Conservation (phyloP, 2,888 invertebrate species). For the Pandemis corylana region DNA sequence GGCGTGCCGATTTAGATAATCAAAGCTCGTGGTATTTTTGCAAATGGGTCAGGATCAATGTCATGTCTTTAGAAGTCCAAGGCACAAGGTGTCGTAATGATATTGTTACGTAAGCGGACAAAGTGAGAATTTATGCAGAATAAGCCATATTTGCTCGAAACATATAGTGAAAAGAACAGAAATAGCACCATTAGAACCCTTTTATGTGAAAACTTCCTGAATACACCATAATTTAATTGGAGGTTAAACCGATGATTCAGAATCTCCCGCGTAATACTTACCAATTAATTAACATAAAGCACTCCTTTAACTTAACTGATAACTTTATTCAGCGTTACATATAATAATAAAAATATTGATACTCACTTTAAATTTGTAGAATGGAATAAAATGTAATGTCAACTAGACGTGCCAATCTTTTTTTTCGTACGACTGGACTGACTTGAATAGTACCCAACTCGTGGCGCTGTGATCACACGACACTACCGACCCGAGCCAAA, state of each 20-base stretch:
- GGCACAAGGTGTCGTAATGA: slow-evolving; percentile 72
- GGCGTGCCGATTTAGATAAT: slow-evolving; percentile 18
- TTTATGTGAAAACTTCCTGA: background rate
- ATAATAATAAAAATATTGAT: slow-evolving; percentile 30
- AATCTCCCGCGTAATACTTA: slow-evolving; percentile 7
- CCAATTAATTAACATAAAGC: background rate
- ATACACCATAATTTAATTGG: slow-evolving; percentile 11
- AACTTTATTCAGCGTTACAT: slow-evolving; percentile 11
- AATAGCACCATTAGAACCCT: background rate
- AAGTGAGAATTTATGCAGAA: slow-evolving; percentile 45
- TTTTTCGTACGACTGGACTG: slow-evolving; percentile 26
- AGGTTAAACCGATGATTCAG: slow-evolving; percentile 31
- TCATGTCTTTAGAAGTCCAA: slow-evolving; percentile 67
- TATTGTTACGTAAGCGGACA: slow-evolving; percentile 75
- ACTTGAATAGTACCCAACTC: slow-evolving; percentile 41
- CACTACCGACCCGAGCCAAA: slow-evolving; percentile 43
- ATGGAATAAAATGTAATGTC: slow-evolving; percentile 42
- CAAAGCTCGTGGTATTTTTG: slow-evolving; percentile 15
- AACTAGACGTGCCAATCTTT: slow-evolving; percentile 32
- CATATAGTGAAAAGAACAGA: slow-evolving; percentile 21
- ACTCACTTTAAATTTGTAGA: slow-evolving; percentile 47
- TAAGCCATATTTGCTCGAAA: slow-evolving; percentile 12
- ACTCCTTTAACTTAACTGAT: background rate
- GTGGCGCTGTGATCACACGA: slow-evolving; percentile 51
- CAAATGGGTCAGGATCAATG: slow-evolving; percentile 77